Evolutionary conservation across 2,888 invertebrate genomes (phyloP), one percentile per base, ranked within the genome.

Genomic region (Agrilus mali): DNA sequence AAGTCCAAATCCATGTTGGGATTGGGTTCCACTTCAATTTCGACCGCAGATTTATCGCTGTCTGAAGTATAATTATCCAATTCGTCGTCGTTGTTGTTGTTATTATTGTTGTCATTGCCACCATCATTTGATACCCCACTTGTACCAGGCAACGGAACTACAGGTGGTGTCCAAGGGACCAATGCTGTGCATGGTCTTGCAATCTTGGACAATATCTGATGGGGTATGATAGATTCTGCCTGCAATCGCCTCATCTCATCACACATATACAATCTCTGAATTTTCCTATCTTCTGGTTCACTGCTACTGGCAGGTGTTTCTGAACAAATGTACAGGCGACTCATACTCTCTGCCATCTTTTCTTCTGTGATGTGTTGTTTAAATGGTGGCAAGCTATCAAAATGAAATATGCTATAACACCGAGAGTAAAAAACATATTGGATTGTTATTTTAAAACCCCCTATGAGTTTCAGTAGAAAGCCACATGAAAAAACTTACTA

Each of bases 321-420:
- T 7, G 67, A 61, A 55, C 70, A 74, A 52, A 88, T 85, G 58
- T 86, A 85, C 31, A 88, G 68, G 33, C 80, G 76, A 51, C 76
- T 80, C 49, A 88, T 74, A 57, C 86, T 85, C 17, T 82, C 85
- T 0, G 86, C 81, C 79, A 88, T 87, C 63, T 82, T 84, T 57
- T 87, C 87, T 61, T 87, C 87, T 0, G 86, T 85, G 49, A 87
- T 86, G 34, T 81, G 73, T 60, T 86, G 84, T 59, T 88, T 88
- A 7, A 71, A 60, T 37, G 78, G 54, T 39, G 55, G 57, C 12
- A 52, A 45, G 20, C 63, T 63, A 44, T 27, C 54, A 45, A 43
- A 36, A 42, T 27, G 10, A 34, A 16, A 41, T 4, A 27, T 27
- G 27, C 27, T 27, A 27, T 27, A 27, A 27, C 27, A 27, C 10